Evolutionary conservation across 2,113 vertebrate genomes (phyloP).

Genomic region (Ranitomeya variabilis): DNA sequence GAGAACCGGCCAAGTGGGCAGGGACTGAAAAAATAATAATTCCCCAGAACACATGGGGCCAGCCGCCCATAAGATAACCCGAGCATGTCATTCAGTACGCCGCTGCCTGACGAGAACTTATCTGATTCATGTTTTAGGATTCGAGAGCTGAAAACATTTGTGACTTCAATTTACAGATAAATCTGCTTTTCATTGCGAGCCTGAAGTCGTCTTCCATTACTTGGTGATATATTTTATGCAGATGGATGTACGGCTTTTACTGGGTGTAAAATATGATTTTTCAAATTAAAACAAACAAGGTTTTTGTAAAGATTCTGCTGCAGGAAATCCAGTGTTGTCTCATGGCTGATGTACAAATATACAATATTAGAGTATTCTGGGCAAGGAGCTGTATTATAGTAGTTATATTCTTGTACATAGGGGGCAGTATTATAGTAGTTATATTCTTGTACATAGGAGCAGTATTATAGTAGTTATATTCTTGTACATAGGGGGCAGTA

Average conservation of each 20-base stretch:
- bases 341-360: not conserved
- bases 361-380: not conserved
- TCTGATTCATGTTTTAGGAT: constrained; percentile 16
- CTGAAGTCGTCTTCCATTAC: constrained; percentile 4
- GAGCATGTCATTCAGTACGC: not conserved
- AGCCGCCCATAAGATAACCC: not conserved
- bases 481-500: too few relatives aligned
- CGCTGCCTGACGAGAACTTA: not conserved
- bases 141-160: constrained; percentile 26
- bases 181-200: constrained; percentile 26
- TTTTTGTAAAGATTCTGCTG: not conserved
- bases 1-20: constrained; percentile 48
- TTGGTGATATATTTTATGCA: constrained; percentile 19
- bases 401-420: not conserved
- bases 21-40: not conserved
- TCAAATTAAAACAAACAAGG: not conserved
- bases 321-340: not conserved
- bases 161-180: not conserved
- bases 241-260: not conserved
- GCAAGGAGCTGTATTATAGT: not conserved
- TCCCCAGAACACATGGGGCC: not conserved
- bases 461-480: too few relatives aligned
- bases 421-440: too few relatives aligned
- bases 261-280: constrained; percentile 26
- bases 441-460: too few relatives aligned